These are phyloP conservation scores for Struthio camelus DNA, from an alignment of 2,113 vertebrate genomes.

Conservation along the genomic window DNA sequence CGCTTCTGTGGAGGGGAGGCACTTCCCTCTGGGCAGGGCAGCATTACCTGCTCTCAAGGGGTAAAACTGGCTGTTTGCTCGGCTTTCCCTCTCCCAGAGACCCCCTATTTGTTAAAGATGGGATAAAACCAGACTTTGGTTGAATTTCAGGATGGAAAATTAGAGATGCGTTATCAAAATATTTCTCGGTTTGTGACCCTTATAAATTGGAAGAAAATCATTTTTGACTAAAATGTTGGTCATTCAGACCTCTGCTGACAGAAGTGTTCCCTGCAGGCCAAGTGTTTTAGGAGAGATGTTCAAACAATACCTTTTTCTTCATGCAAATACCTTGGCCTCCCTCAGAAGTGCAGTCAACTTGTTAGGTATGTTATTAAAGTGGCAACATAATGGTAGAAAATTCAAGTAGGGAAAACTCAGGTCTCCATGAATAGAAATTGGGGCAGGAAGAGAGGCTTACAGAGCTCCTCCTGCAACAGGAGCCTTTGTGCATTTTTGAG, in stretches of 20 bases:
- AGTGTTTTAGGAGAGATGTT: neutral
- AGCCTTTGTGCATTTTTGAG: neutral
- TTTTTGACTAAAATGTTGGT: neutral
- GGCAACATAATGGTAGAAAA: neutral
- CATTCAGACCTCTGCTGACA: neutral
- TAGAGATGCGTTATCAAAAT: neutral
- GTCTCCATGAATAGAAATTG: neutral
- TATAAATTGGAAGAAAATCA: neutral
- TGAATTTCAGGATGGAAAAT: neutral
- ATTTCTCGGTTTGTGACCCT: neutral
- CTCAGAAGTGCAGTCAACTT: rapidly evolving
- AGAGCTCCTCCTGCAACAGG: neutral
- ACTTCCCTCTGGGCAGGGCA: neutral
- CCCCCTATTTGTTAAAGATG: neutral
- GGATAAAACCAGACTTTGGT: neutral
- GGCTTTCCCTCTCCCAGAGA: neutral
- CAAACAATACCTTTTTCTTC: rapidly evolving
- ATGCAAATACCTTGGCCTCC: neutral
- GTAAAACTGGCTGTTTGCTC: neutral
- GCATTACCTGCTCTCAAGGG: neutral
- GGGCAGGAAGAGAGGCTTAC: neutral
- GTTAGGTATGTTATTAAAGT: neutral
- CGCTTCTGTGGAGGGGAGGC: no score
- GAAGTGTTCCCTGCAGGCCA: neutral
- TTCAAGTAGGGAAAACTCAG: neutral